These are phyloP conservation scores for Hemicordylus capensis DNA, from an alignment of 2,113 vertebrate species.

Conservation along the genomic window DNA sequence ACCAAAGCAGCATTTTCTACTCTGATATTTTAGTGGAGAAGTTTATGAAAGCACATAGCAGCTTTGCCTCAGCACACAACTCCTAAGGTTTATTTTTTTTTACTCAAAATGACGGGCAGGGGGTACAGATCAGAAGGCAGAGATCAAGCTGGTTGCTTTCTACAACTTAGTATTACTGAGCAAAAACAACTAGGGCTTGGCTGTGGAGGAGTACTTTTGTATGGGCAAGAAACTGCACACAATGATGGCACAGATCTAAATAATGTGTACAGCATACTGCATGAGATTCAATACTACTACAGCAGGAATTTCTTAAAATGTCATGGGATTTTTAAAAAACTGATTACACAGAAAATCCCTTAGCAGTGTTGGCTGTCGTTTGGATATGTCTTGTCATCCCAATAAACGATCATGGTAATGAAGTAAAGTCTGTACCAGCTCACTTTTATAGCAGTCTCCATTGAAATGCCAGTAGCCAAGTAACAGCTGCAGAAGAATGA, in stretches of 20 bases:
- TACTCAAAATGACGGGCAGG: too few species aligned
- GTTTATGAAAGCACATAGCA: neutral
- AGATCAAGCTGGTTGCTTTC: too few species aligned
- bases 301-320: neutral
- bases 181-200: too few species aligned
- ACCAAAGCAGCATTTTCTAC: neutral
- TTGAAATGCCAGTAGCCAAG: neutral
- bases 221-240: neutral
- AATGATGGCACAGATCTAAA: neutral
- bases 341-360: neutral
- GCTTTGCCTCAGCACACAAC: neutral
- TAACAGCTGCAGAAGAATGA: neutral
- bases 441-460: neutral
- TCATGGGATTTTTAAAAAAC: neutral
- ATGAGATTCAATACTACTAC: too few species aligned
- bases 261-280: neutral
- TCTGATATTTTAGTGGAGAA: neutral
- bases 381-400: neutral
- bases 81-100: too few species aligned
- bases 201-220: neutral
- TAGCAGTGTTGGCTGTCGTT: neutral
- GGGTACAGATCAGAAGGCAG: too few species aligned
- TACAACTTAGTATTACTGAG: too few species aligned
- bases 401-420: neutral
- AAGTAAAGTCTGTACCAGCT: neutral